A percentile compares a stretch with the other conserved stretches of the same genome.
phyloP scores from a whole-genome alignment of 2,797 vertebrate genomes.

The Enteromius treurensis region DNA sequence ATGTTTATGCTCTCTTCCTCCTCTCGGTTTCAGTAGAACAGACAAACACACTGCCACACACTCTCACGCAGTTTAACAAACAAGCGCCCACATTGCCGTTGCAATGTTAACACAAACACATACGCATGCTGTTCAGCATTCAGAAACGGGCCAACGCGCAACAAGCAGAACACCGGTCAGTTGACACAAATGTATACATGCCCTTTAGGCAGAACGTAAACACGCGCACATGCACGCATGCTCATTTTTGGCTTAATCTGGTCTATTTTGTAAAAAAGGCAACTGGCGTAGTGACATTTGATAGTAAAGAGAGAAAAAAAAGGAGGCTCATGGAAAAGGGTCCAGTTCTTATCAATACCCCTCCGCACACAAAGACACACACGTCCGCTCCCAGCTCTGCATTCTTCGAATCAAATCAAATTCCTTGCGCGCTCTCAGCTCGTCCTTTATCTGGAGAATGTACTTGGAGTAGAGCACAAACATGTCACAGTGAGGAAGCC shows the following conservation, averaged over 20 bases:
- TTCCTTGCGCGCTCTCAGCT: slow-evolving; percentile 79
- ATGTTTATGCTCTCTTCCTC: slow-evolving; percentile 57
- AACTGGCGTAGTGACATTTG: slow-evolving; percentile 14
- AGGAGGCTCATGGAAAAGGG: slow-evolving; percentile 67
- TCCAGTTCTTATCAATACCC: slow-evolving; percentile 72
- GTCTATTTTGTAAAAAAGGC: slow-evolving; percentile 12
- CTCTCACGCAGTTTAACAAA: slow-evolving; percentile 84
- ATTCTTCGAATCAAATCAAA: slow-evolving; percentile 82
- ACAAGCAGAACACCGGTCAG: slow-evolving; percentile 70
- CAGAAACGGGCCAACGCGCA: slow-evolving; percentile 69
- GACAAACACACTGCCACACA: slow-evolving; percentile 82
- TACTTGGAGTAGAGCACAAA: slow-evolving; percentile 79
- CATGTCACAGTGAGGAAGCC: slow-evolving; percentile 81
- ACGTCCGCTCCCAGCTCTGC: slow-evolving; percentile 74
- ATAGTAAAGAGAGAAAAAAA: slow-evolving; percentile 27
- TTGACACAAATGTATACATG: slow-evolving; percentile 71
- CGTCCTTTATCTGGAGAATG: slow-evolving; percentile 84
- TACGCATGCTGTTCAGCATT: slow-evolving; percentile 71
- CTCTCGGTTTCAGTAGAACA: slow-evolving; percentile 70
- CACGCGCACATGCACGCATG: slow-evolving; percentile 53
- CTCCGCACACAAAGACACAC: slow-evolving; percentile 68
- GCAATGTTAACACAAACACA: slow-evolving; percentile 80
- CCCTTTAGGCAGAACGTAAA: slow-evolving; percentile 57
- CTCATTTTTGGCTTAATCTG: slow-evolving; percentile 33
- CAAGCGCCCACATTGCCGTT: slow-evolving; percentile 79